Percentiles rank a stretch among this genome's conserved stretches.
Evolutionary conservation across 1,140 invertebrate genomes (phyloP).

Genomic region (Zaprionus davidi): DNA sequence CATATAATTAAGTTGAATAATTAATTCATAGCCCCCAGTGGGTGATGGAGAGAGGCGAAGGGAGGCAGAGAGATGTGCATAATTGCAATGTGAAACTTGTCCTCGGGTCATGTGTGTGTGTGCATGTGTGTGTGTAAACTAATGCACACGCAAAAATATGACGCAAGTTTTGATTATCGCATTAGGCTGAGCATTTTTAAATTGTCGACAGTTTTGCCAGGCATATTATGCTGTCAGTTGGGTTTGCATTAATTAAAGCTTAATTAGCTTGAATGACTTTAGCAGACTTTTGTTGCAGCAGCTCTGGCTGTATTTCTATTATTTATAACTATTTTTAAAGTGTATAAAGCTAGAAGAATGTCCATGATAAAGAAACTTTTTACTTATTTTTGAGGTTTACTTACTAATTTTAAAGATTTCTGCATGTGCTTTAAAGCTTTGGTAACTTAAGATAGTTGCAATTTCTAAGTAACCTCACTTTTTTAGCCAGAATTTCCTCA

Average conservation of each 20-base stretch:
- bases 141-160: conserved; percentile 8
- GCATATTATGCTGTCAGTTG: neutral
- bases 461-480: no score
- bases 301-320: no score
- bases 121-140: neutral
- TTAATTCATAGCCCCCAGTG: conserved; percentile 58
- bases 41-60: no score
- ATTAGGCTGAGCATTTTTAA: neutral
- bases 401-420: no score
- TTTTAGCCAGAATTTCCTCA: no score
- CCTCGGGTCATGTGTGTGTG: conserved; percentile 16
- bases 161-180: conserved; percentile 8
- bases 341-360: neutral
- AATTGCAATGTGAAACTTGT: conserved; percentile 33
- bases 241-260: neutral
- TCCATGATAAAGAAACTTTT: no score
- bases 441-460: no score
- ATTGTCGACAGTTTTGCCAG: neutral
- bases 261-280: neutral
- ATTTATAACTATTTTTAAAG: neutral
- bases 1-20: conserved; percentile 79
- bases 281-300: neutral
- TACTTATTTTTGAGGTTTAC: no score
- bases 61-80: conserved; percentile 7
- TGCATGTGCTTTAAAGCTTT: neutral